Evolutionary conservation across 2,797 vertebrate species (phyloP).

Genomic region (Crenichthys baileyi): DNA sequence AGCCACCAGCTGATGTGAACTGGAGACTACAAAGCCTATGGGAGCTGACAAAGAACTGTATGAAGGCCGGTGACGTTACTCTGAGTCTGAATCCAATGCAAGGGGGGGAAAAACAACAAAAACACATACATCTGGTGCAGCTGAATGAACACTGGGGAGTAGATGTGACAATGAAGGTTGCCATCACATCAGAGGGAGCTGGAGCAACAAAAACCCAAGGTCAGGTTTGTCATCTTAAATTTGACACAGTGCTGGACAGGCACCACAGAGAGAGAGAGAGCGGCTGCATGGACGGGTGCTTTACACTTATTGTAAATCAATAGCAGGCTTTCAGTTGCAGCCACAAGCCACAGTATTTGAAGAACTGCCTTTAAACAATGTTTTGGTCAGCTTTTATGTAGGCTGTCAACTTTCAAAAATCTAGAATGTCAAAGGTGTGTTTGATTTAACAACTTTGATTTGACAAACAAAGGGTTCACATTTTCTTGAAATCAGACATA

Average conservation of each 20-base stretch:
- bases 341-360: conserved; percentile 56
- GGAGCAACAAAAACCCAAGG: conserved; percentile 58
- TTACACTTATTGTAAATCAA: conserved; percentile 81
- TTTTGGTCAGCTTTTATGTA: conserved; percentile 44
- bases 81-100: conserved; percentile 12
- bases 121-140: conserved; percentile 40
- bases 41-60: conserved; percentile 19
- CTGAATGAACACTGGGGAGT: conserved; percentile 40
- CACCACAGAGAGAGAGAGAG: conserved; percentile 52
- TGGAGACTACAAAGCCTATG: conserved; percentile 35
- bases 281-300: conserved; percentile 59
- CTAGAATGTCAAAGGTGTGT: conserved; percentile 37
- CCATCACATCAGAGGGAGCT: conserved; percentile 44
- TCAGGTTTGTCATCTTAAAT: conserved; percentile 63
- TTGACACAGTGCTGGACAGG: conserved; percentile 59
- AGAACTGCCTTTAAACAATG: conserved; percentile 53
- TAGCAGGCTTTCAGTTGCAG: conserved; percentile 75
- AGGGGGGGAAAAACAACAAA: conserved; percentile 30
- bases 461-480: background rate
- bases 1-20: conserved; percentile 45
- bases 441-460: conserved; percentile 4
- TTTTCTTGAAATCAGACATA: no score
- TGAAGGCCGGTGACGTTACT: conserved; percentile 11
- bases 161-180: conserved; percentile 60
- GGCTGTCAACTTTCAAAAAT: conserved; percentile 34